Base-by-base conservation (phyloP, 2,888 invertebrate species). In the Volucella inanis region DNA sequence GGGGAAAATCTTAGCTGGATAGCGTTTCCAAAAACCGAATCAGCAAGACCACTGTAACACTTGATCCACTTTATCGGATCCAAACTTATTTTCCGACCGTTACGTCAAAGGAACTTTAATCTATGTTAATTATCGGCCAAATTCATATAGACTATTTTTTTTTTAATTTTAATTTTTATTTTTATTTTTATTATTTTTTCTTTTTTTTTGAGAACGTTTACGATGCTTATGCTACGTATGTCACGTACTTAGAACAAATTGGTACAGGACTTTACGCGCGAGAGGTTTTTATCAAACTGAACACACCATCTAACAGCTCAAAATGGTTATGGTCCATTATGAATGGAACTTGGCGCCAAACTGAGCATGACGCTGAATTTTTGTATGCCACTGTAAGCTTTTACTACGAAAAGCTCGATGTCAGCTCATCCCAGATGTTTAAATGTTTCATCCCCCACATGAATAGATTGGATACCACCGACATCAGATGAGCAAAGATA, bases 271-370 rank as follows among this genome's bases (percentile, higher is more conserved):
- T 67, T 50, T 43, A 68, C 85, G 77, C 71, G 57, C 67, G 31
- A 77, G 38, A 80, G 76, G 75, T 68, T 85, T 76, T 81, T 77
- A 80, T 85, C 85, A 85, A 68, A 85, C 85, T 85, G 52, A 85
- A 55, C 11, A 12, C 22, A 71, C 45, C 61, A 76, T 80, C 65
- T 18, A 47, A 39, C 12, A 47, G 38, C 6, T 18, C 41, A 12
- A 39, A 49, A 49, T 47, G 41, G 14, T 41, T 10, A 52, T 57
- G 71, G 78, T 68, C 57, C 68, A 79, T 70, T 71, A 84, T 84
- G 65, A 84, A 85, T 85, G 81, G 80, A 64, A 59, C 50, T 81
- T 85, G 76, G 81, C 80, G 85, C 85, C 85, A 85, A 81, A 85
- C 85, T 85, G 85, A 85, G 81, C 85, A 85, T 85, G 85, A 81